A percentile compares a stretch with the other conserved stretches of the same genome.
These are phyloP conservation scores for Graphium colonna DNA, from an alignment of 2,888 invertebrate genomes.

Conservation along the genomic window DNA sequence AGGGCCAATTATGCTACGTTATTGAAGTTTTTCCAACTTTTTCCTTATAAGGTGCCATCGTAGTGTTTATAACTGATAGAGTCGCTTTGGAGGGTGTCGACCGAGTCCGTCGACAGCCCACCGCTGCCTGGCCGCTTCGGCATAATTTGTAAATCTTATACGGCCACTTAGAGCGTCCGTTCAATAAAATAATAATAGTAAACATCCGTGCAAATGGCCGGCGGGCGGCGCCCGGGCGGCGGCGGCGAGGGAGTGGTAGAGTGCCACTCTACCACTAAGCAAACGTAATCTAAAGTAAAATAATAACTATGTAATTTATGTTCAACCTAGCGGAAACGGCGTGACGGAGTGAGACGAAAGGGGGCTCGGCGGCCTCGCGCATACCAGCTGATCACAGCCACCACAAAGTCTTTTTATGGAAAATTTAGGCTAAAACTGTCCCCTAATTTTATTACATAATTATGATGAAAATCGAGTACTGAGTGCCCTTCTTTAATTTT, in stretches of 20 bases:
- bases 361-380: no score
- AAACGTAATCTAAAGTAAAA: no score
- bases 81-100: background rate
- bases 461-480: no score
- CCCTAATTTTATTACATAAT: no score
- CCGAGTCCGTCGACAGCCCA: background rate
- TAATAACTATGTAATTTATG: no score
- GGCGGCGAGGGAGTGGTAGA: constrained; percentile 38
- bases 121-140: constrained; percentile 12
- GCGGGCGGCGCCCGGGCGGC: constrained; percentile 46
- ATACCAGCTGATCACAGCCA: no score
- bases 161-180: constrained; percentile 70
- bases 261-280: constrained; percentile 47
- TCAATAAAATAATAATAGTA: constrained; percentile 80
- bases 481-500: no score
- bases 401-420: no score
- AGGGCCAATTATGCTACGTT: no score
- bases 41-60: background rate
- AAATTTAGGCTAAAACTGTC: no score
- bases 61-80: background rate
- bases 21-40: no score
- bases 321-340: no score
- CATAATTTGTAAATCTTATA: constrained; percentile 69
- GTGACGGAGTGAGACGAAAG: constrained; percentile 33
- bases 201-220: constrained; percentile 80